phyloP scores from a whole-genome alignment of 2,797 vertebrate species.

The Naso thynnoides region DNA sequence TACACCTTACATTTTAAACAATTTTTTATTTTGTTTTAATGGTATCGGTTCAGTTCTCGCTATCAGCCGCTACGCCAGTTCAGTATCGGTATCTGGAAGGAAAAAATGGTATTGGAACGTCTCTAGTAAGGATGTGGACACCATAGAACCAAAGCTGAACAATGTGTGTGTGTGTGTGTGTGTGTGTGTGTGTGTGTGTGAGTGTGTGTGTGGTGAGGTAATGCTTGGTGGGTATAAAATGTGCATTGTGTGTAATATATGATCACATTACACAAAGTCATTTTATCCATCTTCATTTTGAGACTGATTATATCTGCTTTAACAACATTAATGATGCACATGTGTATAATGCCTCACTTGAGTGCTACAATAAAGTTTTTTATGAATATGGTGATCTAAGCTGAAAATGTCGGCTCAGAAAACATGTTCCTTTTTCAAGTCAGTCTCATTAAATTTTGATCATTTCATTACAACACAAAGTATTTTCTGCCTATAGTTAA shows the following conservation, averaged over 20 bases:
- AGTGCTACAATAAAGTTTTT: neutral
- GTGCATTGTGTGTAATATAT: neutral
- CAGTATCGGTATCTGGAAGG: too few relatives aligned
- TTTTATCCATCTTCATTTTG: neutral
- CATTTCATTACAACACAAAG: slow-evolving; percentile 4
- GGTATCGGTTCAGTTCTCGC: too few relatives aligned
- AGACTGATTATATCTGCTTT: neutral
- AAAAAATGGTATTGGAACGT: too few relatives aligned
- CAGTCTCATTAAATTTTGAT: neutral
- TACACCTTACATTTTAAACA: too few relatives aligned
- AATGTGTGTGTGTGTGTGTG: too few relatives aligned
- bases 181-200: too few relatives aligned
- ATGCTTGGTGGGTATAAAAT: too few relatives aligned
- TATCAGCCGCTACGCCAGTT: too few relatives aligned
- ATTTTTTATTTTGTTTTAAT: too few relatives aligned
- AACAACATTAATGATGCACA: neutral
- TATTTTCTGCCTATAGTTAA: neutral
- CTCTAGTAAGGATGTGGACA: too few relatives aligned
- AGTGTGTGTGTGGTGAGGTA: too few relatives aligned
- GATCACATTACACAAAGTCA: neutral
- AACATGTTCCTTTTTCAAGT: neutral
- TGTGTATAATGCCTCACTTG: neutral
- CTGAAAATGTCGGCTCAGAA: neutral
- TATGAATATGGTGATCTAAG: neutral
- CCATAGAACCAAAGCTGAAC: too few relatives aligned